These are phyloP conservation scores for Drosophila anceps DNA, from an alignment of 2,888 invertebrate genomes.

Conservation along the genomic window DNA sequence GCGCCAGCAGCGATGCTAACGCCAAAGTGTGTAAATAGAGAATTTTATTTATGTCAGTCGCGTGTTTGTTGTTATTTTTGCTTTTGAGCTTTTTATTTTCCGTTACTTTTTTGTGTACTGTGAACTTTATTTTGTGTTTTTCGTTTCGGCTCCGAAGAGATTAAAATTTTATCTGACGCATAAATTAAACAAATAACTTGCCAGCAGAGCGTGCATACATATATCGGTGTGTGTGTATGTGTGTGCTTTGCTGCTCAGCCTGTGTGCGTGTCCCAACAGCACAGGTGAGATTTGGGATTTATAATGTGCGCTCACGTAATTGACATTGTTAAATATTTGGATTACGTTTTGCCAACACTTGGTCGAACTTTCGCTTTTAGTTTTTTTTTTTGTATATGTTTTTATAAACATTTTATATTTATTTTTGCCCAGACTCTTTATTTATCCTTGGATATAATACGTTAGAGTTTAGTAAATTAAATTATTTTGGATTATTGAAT, in stretches of 20 bases:
- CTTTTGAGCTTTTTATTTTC: slow-evolving; percentile 7
- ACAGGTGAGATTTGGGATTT: slow-evolving; percentile 81
- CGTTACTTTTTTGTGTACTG: slow-evolving; percentile 30
- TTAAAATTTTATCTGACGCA: slow-evolving; percentile 82
- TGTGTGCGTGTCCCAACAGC: slow-evolving; percentile 57
- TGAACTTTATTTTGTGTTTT: slow-evolving; percentile 67
- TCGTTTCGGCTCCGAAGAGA: slow-evolving; percentile 71
- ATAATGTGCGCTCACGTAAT: slow-evolving; percentile 79
- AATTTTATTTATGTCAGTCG: slow-evolving; percentile 67
- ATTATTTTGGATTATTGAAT: neutral
- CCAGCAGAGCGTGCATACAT: slow-evolving; percentile 36
- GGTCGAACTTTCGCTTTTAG: slow-evolving; percentile 26
- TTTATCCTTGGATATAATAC: neutral
- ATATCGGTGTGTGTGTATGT: slow-evolving; percentile 18
- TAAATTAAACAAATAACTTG: slow-evolving; percentile 80
- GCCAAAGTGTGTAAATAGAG: slow-evolving; percentile 77
- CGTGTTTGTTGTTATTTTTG: slow-evolving; percentile 37
- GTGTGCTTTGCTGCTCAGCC: slow-evolving; percentile 6
- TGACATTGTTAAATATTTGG: slow-evolving; percentile 80
- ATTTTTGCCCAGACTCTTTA: neutral
- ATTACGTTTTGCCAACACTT: slow-evolving; percentile 52
- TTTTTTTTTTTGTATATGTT: slow-evolving; percentile 6
- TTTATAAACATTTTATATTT: neutral
- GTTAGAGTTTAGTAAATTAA: neutral
- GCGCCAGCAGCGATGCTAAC: slow-evolving; percentile 14